Evolutionary conservation across 2,797 vertebrate species (phyloP).

Genomic region (Tapirus indicus): DNA sequence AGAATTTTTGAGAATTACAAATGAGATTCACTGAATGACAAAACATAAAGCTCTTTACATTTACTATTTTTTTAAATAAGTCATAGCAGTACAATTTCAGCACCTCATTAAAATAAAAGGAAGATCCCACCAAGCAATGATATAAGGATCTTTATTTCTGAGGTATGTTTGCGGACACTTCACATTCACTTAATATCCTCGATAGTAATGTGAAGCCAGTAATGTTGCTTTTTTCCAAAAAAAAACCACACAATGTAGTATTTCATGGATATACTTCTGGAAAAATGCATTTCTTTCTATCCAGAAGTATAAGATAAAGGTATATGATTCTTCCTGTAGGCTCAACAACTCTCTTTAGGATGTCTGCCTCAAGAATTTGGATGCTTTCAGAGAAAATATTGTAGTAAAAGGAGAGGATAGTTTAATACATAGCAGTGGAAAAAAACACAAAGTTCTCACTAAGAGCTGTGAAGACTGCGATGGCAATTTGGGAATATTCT

Average conservation of each 20-base stretch:
- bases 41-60: background rate
- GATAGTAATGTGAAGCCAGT: background rate
- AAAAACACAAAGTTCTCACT: background rate
- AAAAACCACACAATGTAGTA: background rate
- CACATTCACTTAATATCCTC: background rate
- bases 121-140: background rate
- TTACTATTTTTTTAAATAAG: background rate
- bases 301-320: background rate
- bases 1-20: conserved; percentile 16
- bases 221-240: fast-evolving
- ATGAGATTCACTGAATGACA: background rate
- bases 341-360: background rate
- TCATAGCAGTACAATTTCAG: background rate
- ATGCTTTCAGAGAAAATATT: background rate
- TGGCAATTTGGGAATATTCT: background rate
- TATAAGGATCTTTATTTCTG: background rate
- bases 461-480: background rate
- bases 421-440: background rate
- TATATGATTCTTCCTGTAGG: background rate
- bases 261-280: background rate
- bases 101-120: background rate
- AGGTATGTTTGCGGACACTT: background rate
- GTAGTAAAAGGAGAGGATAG: background rate
- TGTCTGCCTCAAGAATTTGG: background rate
- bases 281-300: background rate